These are phyloP conservation scores for Colletes collaris DNA, from an alignment of 2,888 invertebrate genomes.

Conservation along the genomic window DNA sequence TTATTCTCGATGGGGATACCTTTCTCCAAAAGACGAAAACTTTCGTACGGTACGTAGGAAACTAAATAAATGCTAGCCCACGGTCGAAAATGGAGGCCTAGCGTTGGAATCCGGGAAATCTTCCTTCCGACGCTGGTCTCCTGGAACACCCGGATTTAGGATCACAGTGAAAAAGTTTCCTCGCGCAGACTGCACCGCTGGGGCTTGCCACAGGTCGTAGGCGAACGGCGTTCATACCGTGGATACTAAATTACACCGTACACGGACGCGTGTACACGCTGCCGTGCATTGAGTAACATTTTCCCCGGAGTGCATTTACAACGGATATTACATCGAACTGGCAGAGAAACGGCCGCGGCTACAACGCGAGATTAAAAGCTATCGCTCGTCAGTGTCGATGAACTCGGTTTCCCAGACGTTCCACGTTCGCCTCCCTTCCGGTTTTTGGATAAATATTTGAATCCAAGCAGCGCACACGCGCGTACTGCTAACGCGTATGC, in stretches of 20 bases:
- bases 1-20: too few species aligned
- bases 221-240: slow-evolving; percentile 50
- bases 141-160: slow-evolving; percentile 41
- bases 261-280: slow-evolving; percentile 45
- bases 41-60: too few species aligned
- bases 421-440: background rate
- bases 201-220: slow-evolving; percentile 23
- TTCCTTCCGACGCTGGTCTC: slow-evolving; percentile 11
- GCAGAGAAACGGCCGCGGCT: slow-evolving; percentile 65
- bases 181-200: slow-evolving; percentile 44
- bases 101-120: too few species aligned
- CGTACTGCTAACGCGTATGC: background rate
- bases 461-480: background rate
- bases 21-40: too few species aligned
- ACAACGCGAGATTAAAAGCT: slow-evolving; percentile 68
- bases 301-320: slow-evolving; percentile 70
- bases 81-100: too few species aligned
- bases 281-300: slow-evolving; percentile 64
- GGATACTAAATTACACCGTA: slow-evolving; percentile 66
- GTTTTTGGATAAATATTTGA: slow-evolving; percentile 33
- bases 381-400: slow-evolving; percentile 70
- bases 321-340: slow-evolving; percentile 69
- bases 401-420: slow-evolving; percentile 59
- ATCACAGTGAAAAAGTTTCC: slow-evolving; percentile 56
- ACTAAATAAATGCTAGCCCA: too few species aligned